Conservation (phyloP, 1,140 invertebrate genomes). For the Pseudomyrmex cubaensis region DNA sequence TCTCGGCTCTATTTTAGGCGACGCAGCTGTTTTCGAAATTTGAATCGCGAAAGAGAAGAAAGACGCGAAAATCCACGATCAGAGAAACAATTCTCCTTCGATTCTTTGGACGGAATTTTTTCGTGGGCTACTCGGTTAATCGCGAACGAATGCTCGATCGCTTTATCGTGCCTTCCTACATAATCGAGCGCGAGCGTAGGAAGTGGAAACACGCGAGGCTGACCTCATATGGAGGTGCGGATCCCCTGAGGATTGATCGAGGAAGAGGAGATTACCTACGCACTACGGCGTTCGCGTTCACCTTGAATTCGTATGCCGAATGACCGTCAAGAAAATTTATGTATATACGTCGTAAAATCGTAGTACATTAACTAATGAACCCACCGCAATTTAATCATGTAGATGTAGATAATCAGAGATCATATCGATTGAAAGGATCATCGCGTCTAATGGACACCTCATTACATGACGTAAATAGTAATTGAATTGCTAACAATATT, state of each 20-base stretch:
- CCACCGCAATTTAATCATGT: conserved; percentile 2
- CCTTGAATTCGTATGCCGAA: conserved; percentile 38
- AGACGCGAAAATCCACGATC: background rate
- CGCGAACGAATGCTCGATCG: conserved; percentile 24
- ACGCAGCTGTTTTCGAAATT: no score
- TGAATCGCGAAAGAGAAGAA: background rate
- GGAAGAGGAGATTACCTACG: conserved; percentile 66
- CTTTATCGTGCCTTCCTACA: conserved; percentile 33
- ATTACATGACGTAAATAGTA: no score
- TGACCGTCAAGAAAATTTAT: conserved; percentile 23
- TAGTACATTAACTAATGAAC: background rate
- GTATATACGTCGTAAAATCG: background rate
- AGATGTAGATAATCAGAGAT: conserved; percentile 13
- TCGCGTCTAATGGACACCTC: no score
- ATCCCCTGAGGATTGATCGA: conserved; percentile 53
- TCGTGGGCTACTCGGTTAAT: conserved; percentile 18
- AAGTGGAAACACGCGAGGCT: conserved; percentile 48
- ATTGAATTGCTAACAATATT: no score
- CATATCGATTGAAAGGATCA: background rate
- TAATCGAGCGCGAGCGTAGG: conserved; percentile 45
- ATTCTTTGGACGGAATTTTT: background rate
- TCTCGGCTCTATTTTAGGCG: no score
- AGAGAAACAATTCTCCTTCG: background rate
- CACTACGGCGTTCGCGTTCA: conserved; percentile 24
- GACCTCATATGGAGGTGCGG: conserved; percentile 60